These are phyloP conservation scores for Echinometra lucunter DNA, from an alignment of 53 echinoderm and acorn worm genomes.

Conservation along the genomic window DNA sequence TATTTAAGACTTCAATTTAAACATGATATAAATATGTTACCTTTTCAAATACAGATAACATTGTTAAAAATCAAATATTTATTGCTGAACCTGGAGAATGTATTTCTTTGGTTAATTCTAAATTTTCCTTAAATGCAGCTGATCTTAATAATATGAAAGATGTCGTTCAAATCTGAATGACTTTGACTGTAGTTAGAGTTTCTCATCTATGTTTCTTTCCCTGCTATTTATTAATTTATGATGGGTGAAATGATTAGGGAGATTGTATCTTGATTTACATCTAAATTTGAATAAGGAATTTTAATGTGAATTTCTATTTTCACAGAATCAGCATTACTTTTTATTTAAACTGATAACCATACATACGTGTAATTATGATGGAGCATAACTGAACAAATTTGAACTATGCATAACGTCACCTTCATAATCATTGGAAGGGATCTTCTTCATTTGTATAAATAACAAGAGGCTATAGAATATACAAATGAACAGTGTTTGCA, in stretches of 20 bases:
- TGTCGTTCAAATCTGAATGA: not conserved
- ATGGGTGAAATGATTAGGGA: not conserved
- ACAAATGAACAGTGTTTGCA: too few species aligned
- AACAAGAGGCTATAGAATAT: too few species aligned
- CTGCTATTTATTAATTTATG: not conserved
- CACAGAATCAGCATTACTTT: not conserved
- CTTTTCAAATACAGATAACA: not conserved
- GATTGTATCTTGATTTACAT: not conserved
- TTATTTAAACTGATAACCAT: not conserved
- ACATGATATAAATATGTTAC: not conserved
- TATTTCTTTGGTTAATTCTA: not conserved
- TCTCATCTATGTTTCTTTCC: not conserved
- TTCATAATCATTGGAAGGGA: not conserved
- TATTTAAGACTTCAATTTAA: not conserved
- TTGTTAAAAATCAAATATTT: not conserved
- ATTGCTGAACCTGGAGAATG: not conserved
- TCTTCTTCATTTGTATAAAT: not conserved
- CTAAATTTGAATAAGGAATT: not conserved
- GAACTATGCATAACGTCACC: not conserved
- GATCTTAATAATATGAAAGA: too few species aligned
- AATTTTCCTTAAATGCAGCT: not conserved
- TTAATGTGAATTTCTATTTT: not conserved
- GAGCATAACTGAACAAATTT: not conserved
- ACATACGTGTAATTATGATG: not conserved
- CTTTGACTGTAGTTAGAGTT: not conserved